Conservation (phyloP, 2,888 invertebrate genomes). For the Lithophane leautieri region DNA sequence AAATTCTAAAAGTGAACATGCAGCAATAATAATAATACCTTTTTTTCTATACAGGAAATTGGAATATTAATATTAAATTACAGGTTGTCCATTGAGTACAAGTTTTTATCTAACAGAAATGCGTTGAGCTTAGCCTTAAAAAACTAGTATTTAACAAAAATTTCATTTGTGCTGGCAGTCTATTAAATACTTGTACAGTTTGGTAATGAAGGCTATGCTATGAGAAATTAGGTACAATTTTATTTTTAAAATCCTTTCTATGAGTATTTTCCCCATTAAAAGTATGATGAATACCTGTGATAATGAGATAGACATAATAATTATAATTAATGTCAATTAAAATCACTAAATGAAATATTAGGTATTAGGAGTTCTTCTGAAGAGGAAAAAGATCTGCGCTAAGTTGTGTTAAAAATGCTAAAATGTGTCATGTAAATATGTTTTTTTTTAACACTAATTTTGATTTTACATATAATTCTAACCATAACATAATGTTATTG, state of each 20-base stretch:
- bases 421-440: not conserved
- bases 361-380: not conserved
- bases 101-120: conserved; percentile 1
- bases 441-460: not conserved
- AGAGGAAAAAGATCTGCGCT: not conserved
- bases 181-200: not conserved
- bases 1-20: too few relatives aligned
- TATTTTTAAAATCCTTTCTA: not conserved
- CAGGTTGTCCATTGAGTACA: not conserved
- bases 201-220: not conserved
- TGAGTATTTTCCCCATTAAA: not conserved
- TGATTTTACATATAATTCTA: not conserved
- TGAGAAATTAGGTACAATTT: too few relatives aligned
- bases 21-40: too few relatives aligned
- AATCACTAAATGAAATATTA: not conserved
- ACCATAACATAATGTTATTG: too few relatives aligned
- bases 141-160: not conserved
- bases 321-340: not conserved
- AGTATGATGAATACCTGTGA: not conserved
- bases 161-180: not conserved
- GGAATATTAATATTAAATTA: not conserved
- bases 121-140: not conserved
- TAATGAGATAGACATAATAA: not conserved
- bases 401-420: not conserved
- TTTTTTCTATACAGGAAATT: too few relatives aligned